Evolutionary conservation across 2,888 invertebrate genomes (phyloP), one percentile per base, ranked within the genome.

Genomic region (Sclerodermus sp.): DNA sequence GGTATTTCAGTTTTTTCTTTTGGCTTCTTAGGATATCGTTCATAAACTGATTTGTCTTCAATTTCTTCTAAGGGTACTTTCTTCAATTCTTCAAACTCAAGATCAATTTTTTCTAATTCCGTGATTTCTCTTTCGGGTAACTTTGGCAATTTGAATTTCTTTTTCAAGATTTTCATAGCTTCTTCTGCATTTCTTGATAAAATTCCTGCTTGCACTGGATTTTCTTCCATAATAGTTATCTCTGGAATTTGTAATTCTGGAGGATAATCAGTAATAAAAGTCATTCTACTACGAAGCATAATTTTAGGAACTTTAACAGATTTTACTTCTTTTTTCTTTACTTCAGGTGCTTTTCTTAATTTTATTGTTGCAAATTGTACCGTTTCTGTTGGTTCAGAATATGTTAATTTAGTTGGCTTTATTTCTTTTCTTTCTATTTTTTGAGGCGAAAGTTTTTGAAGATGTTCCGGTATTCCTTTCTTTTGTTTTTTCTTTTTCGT

Each of bases 171-270:
- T 71, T 86, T 82, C 53, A 84, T 79, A 6, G 88, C 89, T 73
- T 90, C 90, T 76, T 87, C 84, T 8, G 86, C 81, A 71, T 87
- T 88, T 67, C 88, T 83, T 0, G 90, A 89, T 34, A 90, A 73
- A 57, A 87, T 84, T 18, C 89, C 89, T 66, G 82, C 83, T 57
- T 83, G 83, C 14, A 83, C 60, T 45, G 84, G 83, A 46, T 84
- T 83, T 49, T 75, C 69, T 57, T 75, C 71, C 0, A 88, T 77
- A 41, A 78, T 73, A 2, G 79, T 81, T 2, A 87, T 68, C 18
- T 80, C 68, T 1, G 84, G 84, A 51, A 80, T 79, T 39, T 83
- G 73, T 34, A 81, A 75, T 52, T 81, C 77, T 2, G 88, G 84
- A 12, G 88, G 85, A 81, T 85, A 89, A 53, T 86, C 85, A 42